Evolutionary conservation across 2,888 invertebrate species (phyloP), one percentile per base, ranked within the genome.

Genomic region (Phortica okadai): DNA sequence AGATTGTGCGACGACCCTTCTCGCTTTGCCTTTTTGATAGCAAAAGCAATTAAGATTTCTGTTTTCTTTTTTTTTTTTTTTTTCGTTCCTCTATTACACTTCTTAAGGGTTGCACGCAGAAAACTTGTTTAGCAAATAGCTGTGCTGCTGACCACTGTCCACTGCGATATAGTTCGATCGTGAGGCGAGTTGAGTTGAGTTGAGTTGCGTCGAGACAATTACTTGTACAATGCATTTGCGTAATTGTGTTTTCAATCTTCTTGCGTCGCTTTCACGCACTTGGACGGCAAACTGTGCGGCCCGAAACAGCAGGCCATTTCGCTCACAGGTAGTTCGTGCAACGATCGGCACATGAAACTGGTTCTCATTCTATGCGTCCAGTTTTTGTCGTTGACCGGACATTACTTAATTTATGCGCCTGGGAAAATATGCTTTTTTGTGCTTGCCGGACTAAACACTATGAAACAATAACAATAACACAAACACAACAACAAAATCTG

Each of bases 151-250:
- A 72, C 70, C 70, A 72, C 33, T 72, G 70, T 72, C 70, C 70
- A 72, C 54, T 14, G 5, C 16, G 16, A 21, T 21, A 21, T 21
- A 33, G 33, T 33, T 33, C 33, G 33, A 33, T 33, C 33, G 33
- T 33, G 33, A 33, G 3, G 1, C 33, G 33, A 3, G 33, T 33
- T 33, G 33, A 33, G 33, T 33, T 1, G 33, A 33, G 33, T 33
- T 33, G 33, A 2, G 76, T 42, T 59, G 75, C 78, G 76, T 72
- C 76, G 82, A 82, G 81, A 87, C 82, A 78, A 82, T 85, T 89
- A 89, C 89, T 88, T 89, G 85, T 84, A 88, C 89, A 90, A 90
- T 88, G 84, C 89, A 87, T 90, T 90, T 89, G 84, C 88, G 89
- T 90, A 90, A 90, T 90, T 90, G 85, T 90, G 88, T 86, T 86